These are phyloP conservation scores for Aproaerema taeniolella DNA, from an alignment of 2,888 invertebrate genomes.

Conservation along the genomic window DNA sequence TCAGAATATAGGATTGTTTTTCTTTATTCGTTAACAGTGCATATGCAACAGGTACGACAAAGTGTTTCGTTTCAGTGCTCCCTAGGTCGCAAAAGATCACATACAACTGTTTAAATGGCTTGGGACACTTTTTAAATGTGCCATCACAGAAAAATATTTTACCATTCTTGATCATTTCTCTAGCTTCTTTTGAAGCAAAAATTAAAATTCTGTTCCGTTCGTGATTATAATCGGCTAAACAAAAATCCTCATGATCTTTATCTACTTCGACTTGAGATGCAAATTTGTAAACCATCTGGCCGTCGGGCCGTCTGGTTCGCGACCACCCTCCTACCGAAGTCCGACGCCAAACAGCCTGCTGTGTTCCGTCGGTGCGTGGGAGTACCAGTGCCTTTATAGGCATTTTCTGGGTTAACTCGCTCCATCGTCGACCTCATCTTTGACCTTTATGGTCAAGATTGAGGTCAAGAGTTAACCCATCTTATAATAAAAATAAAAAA, in stretches of 20 bases:
- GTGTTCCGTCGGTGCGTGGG: too few relatives aligned
- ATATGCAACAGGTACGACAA: constrained; percentile 12
- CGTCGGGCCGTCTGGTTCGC: too few relatives aligned
- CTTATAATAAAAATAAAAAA: too few relatives aligned
- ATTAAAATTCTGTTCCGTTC: constrained; percentile 11
- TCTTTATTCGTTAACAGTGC: constrained; percentile 1
- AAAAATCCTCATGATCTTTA: constrained; percentile 9
- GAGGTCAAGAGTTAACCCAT: too few relatives aligned
- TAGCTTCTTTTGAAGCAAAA: constrained; percentile 11
- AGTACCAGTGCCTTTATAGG: too few relatives aligned
- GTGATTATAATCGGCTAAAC: constrained; percentile 13
- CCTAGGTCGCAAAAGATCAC: constrained; percentile 7
- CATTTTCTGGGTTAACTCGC: too few relatives aligned
- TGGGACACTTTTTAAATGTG: constrained; percentile 9
- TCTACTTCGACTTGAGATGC: constrained; percentile 8
- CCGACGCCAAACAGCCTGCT: too few relatives aligned
- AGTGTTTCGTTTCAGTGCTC: constrained; percentile 6
- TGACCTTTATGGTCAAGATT: too few relatives aligned
- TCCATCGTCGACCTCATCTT: too few relatives aligned
- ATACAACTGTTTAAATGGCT: constrained; percentile 10
- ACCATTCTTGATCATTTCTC: constrained; percentile 8
- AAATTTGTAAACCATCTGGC: neutral
- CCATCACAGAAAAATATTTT: constrained; percentile 13
- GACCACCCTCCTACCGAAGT: too few relatives aligned
- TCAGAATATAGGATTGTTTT: constrained; percentile 7